These are phyloP conservation scores for Ara ararauna DNA, from an alignment of 2,797 vertebrate genomes.

Conservation along the genomic window DNA sequence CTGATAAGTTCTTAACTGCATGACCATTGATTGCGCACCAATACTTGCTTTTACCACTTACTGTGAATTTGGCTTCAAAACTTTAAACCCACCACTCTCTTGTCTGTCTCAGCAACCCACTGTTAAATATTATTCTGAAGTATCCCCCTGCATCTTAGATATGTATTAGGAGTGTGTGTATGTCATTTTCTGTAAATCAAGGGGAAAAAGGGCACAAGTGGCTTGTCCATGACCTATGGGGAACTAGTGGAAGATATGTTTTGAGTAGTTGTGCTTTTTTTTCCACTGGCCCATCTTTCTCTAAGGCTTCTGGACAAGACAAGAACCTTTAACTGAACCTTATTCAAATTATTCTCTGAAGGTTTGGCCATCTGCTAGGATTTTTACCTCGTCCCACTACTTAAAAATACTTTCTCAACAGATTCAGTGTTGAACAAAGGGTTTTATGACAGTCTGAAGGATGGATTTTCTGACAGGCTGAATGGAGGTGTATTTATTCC, in stretches of 20 bases:
- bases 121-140: background rate
- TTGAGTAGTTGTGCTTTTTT: background rate
- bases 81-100: background rate
- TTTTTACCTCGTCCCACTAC: background rate
- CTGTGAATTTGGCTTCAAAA: background rate
- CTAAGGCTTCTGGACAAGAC: background rate
- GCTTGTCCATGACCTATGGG: background rate
- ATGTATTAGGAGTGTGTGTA: background rate
- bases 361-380: background rate
- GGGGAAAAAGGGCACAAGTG: background rate
- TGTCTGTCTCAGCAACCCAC: background rate
- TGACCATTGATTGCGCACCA: background rate
- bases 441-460: background rate
- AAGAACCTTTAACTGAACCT: background rate
- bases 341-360: background rate
- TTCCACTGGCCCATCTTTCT: background rate
- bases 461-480: background rate
- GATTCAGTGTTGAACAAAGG: background rate
- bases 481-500: background rate
- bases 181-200: background rate
- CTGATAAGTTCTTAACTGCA: background rate
- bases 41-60: background rate
- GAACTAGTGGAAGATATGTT: background rate
- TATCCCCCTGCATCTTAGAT: background rate
- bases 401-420: background rate